Conservation (phyloP, 2,113 vertebrate genomes). For the Columba livia region DNA sequence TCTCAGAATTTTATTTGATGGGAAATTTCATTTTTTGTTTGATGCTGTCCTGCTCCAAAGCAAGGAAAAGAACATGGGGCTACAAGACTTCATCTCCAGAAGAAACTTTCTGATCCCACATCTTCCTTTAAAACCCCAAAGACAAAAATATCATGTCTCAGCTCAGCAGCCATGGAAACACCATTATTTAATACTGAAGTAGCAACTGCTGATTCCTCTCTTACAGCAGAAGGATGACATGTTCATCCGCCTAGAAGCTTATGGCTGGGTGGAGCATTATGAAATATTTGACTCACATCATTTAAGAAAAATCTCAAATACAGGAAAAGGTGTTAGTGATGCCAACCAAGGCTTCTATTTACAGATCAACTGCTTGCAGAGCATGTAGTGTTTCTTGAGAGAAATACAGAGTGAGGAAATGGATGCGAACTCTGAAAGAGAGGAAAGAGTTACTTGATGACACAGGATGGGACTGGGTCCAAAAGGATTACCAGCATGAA, state of each 20-base stretch:
- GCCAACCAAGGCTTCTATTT: background rate
- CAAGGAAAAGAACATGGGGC: background rate
- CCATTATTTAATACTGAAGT: background rate
- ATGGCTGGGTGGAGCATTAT: background rate
- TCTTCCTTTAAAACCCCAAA: background rate
- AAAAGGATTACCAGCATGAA: conserved; percentile 39
- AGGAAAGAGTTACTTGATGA: conserved; percentile 22
- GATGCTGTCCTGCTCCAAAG: background rate
- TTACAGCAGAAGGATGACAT: background rate
- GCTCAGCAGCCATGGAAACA: background rate
- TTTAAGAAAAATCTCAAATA: background rate
- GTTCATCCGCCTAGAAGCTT: background rate
- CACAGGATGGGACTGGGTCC: background rate
- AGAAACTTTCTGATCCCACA: background rate
- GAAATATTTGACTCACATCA: background rate
- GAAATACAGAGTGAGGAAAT: background rate
- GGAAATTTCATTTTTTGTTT: background rate
- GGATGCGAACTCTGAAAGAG: background rate
- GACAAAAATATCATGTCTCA: background rate
- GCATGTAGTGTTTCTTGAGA: background rate
- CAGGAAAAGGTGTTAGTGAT: background rate
- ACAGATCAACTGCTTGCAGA: background rate
- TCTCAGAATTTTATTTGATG: background rate
- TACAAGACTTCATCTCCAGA: background rate
- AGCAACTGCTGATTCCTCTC: background rate